A percentile compares a stretch with the other conserved stretches of the same genome.
phyloP scores from a whole-genome alignment of 2,888 invertebrate genomes.

The Odontocerum albicorne region DNA sequence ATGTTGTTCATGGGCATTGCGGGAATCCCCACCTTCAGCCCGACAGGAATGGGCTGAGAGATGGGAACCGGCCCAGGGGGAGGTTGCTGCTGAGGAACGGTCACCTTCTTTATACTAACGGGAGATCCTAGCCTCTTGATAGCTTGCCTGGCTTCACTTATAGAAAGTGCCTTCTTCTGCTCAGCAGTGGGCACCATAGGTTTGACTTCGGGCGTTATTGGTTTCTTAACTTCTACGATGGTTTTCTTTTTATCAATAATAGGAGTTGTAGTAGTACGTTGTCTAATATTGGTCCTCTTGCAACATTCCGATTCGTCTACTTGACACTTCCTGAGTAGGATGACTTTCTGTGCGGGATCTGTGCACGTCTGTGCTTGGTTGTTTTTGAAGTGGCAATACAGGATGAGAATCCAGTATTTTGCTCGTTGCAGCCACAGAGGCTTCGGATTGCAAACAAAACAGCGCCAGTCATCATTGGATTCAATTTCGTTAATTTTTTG shows the following conservation, averaged over 20 bases:
- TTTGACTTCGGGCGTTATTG: conserved; percentile 8
- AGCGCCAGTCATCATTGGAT: conserved; percentile 78
- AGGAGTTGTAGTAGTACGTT: neutral
- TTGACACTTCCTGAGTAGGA: conserved; percentile 42
- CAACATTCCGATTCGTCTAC: conserved; percentile 51
- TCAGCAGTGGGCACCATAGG: conserved; percentile 1
- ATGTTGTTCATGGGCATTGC: conserved; percentile 1
- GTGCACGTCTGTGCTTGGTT: conserved; percentile 50
- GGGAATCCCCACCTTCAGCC: conserved; percentile 9
- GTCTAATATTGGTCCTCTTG: conserved; percentile 38
- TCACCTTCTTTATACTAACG: conserved; percentile 25
- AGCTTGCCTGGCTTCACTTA: conserved; percentile 20
- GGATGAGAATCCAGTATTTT: conserved; percentile 70
- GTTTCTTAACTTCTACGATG: conserved; percentile 17
- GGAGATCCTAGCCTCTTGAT: conserved; percentile 30
- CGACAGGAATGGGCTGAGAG: neutral
- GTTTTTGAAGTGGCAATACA: conserved; percentile 65
- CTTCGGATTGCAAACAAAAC: conserved; percentile 71
- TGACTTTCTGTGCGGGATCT: conserved; percentile 48
- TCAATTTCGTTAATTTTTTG: conserved; percentile 70
- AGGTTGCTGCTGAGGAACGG: neutral
- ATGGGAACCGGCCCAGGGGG: neutral
- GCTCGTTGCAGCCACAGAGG: conserved; percentile 68
- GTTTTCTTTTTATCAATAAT: conserved; percentile 19
- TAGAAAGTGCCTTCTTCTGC: conserved; percentile 21